Base-by-base conservation (phyloP, 2,888 invertebrate species). In the Ichneumon xanthorius region DNA sequence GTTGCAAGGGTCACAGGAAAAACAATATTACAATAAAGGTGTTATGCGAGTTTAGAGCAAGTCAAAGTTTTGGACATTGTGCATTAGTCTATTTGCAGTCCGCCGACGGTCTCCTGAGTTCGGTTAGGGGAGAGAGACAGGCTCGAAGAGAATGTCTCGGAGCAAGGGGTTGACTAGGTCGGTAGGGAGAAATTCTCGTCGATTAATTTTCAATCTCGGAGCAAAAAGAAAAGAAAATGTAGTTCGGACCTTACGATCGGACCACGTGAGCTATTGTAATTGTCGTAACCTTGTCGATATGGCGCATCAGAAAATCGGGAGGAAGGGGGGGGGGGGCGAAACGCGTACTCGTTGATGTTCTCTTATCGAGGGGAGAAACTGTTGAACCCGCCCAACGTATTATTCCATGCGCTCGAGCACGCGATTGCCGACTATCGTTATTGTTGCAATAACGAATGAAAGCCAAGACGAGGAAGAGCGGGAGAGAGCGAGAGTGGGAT, bases 301-400 rank as follows among this genome's bases (percentile, higher is more conserved):
- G 76, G 87, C 86, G 88, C 86, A 88, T 85, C 85, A 85, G 58
- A 58, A 58, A 22, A 58, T 85, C 88, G 88, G 87, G 87, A 87
- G 86, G 88, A 87, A 82, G 3, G 55, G 19, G 22, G 5, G 5
- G 45, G 11, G 45, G 4, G 16, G 45, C 1, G 45, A 48, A 48
- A 16, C 14, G 16, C 14, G 4, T 58, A 26, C 81, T 88, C 73
- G 81, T 37, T 53, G 48, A 53, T 65, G 72, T 87, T 72, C 70
- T 78, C 78, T 92, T 90, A 90, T 91, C 89, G 81, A 84, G 37
- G 70, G 33, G 72, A 75, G 76, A 87, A 90, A 91, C 86, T 87
- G 87, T 90, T 89, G 87, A 88, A 88, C 87, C 88, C 88, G 85
- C 83, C 22, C 5, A 16, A 55, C 45, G 82, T 92, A 91, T 92